Base-by-base conservation (phyloP, 2,113 vertebrate species). In the Ammodramus savannarum region DNA sequence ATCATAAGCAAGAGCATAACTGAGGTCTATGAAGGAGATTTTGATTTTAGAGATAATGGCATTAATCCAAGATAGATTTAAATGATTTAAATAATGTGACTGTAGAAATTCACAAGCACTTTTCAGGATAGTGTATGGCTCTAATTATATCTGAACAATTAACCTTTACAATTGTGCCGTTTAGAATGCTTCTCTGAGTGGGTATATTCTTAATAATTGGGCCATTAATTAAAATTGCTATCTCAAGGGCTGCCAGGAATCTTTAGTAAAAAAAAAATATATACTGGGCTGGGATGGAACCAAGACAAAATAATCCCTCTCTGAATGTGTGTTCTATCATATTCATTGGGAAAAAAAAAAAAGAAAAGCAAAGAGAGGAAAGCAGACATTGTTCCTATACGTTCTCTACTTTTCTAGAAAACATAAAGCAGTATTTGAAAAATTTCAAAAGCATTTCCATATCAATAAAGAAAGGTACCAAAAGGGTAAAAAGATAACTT, bases 111-210 rank as follows among this genome's bases (percentile, higher is more conserved):
- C 72, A 69, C 55, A 43, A 67, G 71, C 41, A 58, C 43, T 83
- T 93, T 26, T 83, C 63, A 88, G 72, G 67, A 51, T 15, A 51
- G 46, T 77, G 15, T 39, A 43, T 10, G 31, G 21, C 23, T 94
- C 46, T 87, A 95, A 96, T 89, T 80, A 63, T 48, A 91, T 77
- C 75, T 76, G 63, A 91, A 91, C 55, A 93, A 91, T 88, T 94
- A 85, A 94, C 88, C 75, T 83, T 91, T 71, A 90, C 55, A 85
- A 84, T 51, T 55, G n/a, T 41, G 16, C 31, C 90, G 71, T 88
- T 93, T 83, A 71, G 59, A 89, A 74, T 59, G 25, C n/a, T 82
- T 79, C 58, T 87, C 31, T 67, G 55, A 94, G 55, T 0, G 12
- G 3, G 26, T 66, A 69, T 69, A 76, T 44, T 87, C 85, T 69